These are phyloP conservation scores for Drosophila crucigera DNA, from an alignment of 2,888 invertebrate species.

Conservation along the genomic window DNA sequence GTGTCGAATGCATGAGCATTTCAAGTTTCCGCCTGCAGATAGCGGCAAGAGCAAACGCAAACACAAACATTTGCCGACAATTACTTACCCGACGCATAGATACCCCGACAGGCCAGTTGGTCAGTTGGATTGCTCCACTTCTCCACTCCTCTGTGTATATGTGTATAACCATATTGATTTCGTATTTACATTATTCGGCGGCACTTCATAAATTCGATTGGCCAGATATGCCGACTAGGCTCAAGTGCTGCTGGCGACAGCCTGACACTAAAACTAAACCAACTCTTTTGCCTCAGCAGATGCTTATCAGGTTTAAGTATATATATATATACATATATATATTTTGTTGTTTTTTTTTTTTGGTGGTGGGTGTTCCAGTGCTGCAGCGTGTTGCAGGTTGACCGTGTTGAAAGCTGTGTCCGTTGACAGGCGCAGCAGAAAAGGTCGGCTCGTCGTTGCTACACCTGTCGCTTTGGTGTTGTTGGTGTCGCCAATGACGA, in stretches of 20 bases:
- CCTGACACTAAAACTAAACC: slow-evolving; percentile 45
- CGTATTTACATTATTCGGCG: slow-evolving; percentile 68
- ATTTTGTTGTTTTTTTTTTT: not conserved
- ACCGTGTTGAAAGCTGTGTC: slow-evolving; percentile 22
- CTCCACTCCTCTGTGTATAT: not conserved
- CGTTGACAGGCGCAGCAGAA: slow-evolving; percentile 17
- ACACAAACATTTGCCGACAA: slow-evolving; percentile 79
- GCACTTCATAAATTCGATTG: slow-evolving; percentile 52
- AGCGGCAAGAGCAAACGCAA: slow-evolving; percentile 57
- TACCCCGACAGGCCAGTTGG: slow-evolving; percentile 32
- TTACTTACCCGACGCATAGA: slow-evolving; percentile 59
- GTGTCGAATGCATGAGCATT: slow-evolving; percentile 68
- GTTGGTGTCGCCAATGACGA: slow-evolving; percentile 44
- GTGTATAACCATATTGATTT: slow-evolving; percentile 46
- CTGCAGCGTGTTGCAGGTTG: slow-evolving; percentile 2
- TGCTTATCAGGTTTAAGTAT: slow-evolving; percentile 21
- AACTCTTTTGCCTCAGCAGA: slow-evolving; percentile 7
- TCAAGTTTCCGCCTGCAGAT: slow-evolving; percentile 74
- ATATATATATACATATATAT: not conserved
- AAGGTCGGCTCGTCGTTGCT: slow-evolving; percentile 22
- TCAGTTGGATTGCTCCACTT: slow-evolving; percentile 30
- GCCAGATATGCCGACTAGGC: slow-evolving; percentile 38
- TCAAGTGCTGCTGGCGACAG: slow-evolving; percentile 73
- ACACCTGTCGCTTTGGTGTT: slow-evolving; percentile 61
- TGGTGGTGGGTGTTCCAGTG: slow-evolving; percentile 9